Evolutionary conservation across 2,888 invertebrate genomes (phyloP).

Genomic region (Leuctra nigra): DNA sequence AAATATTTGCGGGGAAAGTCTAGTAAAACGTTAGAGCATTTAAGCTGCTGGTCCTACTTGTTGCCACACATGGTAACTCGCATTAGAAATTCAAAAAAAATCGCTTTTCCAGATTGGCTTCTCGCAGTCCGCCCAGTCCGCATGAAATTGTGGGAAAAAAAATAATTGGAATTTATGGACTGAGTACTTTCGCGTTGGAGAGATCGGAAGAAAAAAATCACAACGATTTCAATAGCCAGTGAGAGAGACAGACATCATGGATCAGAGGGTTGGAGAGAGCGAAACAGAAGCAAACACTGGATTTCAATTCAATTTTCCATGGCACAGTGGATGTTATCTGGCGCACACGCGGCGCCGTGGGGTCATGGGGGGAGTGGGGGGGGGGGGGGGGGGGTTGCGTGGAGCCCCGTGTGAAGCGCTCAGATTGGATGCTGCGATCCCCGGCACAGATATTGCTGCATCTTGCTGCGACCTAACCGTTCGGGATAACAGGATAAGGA

Average conservation of each 20-base stretch:
- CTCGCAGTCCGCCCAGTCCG: no score
- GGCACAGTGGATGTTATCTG: conserved; percentile 1
- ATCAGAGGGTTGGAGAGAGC: neutral
- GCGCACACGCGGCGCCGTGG: neutral
- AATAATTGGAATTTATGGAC: neutral
- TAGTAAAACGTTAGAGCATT: no score
- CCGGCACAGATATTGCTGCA: conserved; percentile 12
- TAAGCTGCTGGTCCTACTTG: no score
- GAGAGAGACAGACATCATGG: neutral
- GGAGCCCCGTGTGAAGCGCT: conserved; percentile 7
- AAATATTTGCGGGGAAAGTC: no score
- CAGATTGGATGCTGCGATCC: conserved; percentile 14
- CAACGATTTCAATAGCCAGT: neutral
- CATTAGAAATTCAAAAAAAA: no score
- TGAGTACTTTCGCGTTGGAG: neutral
- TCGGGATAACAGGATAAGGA: conserved; percentile 2
- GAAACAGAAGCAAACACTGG: conserved; percentile 6
- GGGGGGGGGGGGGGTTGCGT: conserved; percentile 2
- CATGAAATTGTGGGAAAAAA: no score
- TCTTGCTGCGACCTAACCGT: conserved; percentile 6
- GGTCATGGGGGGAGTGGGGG: neutral
- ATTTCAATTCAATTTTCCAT: conserved; percentile 19
- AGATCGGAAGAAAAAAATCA: neutral
- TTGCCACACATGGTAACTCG: no score
- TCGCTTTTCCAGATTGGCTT: no score